Percentiles rank a stretch among this genome's conserved stretches.
Evolutionary conservation across 2,888 invertebrate genomes (phyloP).

Genomic region (Ormyrus nitidulus): DNA sequence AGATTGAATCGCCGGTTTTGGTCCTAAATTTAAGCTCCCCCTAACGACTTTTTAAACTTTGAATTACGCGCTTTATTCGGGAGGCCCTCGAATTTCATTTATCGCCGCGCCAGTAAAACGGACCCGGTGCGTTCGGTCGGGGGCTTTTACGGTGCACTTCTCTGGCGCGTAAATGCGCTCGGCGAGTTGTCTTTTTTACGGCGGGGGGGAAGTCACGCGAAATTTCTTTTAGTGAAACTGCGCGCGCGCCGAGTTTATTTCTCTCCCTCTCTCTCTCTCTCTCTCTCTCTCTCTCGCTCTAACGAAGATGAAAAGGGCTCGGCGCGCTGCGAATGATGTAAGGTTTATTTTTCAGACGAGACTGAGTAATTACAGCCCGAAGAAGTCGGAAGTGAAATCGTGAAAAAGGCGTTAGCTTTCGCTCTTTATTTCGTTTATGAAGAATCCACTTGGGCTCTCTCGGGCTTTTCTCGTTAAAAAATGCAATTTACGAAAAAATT

Average conservation of each 20-base stretch:
- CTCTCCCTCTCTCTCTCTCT: slow-evolving; percentile 6
- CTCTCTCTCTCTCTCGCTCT: slow-evolving; percentile 16
- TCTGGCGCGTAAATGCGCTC: slow-evolving; percentile 3
- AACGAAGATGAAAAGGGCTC: slow-evolving; percentile 49
- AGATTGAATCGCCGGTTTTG: too few species aligned
- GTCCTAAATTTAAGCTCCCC: too few species aligned
- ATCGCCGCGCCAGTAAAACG: slow-evolving; percentile 16
- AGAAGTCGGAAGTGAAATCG: slow-evolving; percentile 34
- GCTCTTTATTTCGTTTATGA: slow-evolving; percentile 17
- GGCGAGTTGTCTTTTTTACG: slow-evolving; percentile 20
- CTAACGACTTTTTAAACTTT: slow-evolving; percentile 3
- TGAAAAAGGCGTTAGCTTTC: slow-evolving; percentile 3
- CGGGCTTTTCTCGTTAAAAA: neutral
- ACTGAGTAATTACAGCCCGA: slow-evolving; percentile 49
- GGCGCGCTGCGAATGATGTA: slow-evolving; percentile 36
- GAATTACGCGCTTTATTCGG: neutral
- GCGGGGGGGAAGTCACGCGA: slow-evolving; percentile 8
- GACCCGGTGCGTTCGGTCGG: neutral
- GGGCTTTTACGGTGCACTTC: slow-evolving; percentile 8
- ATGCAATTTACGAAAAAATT: slow-evolving; percentile 18
- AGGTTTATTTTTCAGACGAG: slow-evolving; percentile 41
- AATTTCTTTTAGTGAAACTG: slow-evolving; percentile 29
- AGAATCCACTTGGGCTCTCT: neutral
- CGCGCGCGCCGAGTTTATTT: slow-evolving; percentile 1
- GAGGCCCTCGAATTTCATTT: slow-evolving; percentile 18